Evolutionary conservation across 37 sponge, comb jelly and placozoan genomes (phyloP).

Genomic region (Axinella damicornis): DNA sequence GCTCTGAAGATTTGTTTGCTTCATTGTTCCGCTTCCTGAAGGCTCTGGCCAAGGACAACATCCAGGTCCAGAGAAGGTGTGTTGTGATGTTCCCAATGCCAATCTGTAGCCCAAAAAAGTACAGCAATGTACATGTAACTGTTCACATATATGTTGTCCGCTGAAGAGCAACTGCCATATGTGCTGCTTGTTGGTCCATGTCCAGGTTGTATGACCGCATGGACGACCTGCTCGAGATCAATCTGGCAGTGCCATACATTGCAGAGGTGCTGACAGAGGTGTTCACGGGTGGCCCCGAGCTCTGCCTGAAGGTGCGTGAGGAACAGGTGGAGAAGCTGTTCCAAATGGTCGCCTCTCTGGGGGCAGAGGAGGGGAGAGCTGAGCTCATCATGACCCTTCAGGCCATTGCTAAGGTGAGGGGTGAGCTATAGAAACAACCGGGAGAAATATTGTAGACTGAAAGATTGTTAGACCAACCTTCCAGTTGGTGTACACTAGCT

Average conservation of each 20-base stretch:
- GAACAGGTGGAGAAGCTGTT: slow-evolving; percentile 47
- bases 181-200: not conserved
- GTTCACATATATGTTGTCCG: too few species aligned
- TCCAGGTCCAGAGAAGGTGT: slow-evolving; percentile 9
- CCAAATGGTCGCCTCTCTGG: not conserved
- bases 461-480: too few species aligned
- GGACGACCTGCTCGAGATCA: slow-evolving; percentile 53
- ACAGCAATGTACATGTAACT: too few species aligned
- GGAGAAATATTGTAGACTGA: too few species aligned
- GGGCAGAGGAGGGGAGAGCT: not conserved
- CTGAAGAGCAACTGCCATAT: too few species aligned
- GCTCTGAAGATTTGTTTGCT: not conserved
- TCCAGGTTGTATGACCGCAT: slow-evolving; percentile 34
- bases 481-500: too few species aligned
- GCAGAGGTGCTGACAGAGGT: not conserved
- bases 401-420: slow-evolving; percentile 53
- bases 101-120: too few species aligned
- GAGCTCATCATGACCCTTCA: slow-evolving; percentile 57
- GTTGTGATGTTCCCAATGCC: too few species aligned
- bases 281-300: slow-evolving; percentile 8
- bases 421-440: too few species aligned
- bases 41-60: not conserved
- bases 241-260: not conserved
- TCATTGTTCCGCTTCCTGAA: slow-evolving; percentile 1
- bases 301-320: slow-evolving; percentile 1